Evolutionary conservation across 2,797 vertebrate species (phyloP), one percentile per base, ranked within the genome.

Genomic region (Macroramphosus scolopax): DNA sequence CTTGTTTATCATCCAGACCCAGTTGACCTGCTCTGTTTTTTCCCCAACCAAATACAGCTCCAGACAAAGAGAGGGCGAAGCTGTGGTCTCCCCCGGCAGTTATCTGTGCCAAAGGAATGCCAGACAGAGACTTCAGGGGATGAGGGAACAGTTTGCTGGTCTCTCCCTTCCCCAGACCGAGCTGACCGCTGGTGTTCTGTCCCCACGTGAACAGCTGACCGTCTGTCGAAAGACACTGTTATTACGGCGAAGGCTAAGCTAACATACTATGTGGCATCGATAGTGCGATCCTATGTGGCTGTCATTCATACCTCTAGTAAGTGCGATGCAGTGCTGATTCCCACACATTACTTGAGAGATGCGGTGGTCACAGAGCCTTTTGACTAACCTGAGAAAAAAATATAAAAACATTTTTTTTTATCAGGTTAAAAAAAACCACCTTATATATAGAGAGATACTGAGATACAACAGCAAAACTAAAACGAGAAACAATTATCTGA

Each of bases 311-410:
- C 96, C 96, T 93, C 92, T 92, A 69, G 95, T 93, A 80, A 99
- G 93, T 86, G 95, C 96, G 65, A 99, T 88, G 78, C 96, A 99
- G 82, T 99, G 96, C 85, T 95, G 93, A 70, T 93, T 96, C 62
- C 96, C 96, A 87, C 96, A 99, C 83, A 96, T 95, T 46, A 98
- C 92, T 81, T 98, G 96, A 53, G 95, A 89, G 80, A 99, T 95
- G 3, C 75, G 92, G 77, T 96, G 93, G 55, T 96, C 94, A 75
- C 91, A 94, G 68, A 98, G 80, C 51, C 94, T 94, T 77, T 95
- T 97, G 63, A 99, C 92, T 87, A 98, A 87, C 85, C 96, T 99
- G 51, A 56, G 3, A 0, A 47, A 49, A 3, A 42, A 18, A 57
- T n/a, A 28, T 22, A 26, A 52, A 42, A 18, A 20, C 3, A 33